Evolutionary conservation across 2,797 vertebrate species (phyloP), one percentile per base, ranked within the genome.

Genomic region (Hippoglossus hippoglossus): DNA sequence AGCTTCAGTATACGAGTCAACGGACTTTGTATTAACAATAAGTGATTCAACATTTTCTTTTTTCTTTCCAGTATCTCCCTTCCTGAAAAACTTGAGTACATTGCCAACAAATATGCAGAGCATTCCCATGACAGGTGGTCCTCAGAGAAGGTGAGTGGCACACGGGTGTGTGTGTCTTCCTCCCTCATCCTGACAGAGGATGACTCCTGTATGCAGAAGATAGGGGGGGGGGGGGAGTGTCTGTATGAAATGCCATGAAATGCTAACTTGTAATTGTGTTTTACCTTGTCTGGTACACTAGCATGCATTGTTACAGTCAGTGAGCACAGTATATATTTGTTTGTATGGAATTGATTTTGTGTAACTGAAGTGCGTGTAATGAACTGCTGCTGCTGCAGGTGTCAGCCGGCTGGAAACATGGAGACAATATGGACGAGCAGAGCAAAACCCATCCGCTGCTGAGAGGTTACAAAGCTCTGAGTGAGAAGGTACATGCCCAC

Each of bases 111-210:
- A 89, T 98, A 96, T 75, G 97, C 97, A 53, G 98, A 99, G 91
- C 96, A 99, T 92, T 97, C 96, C 82, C 98, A 99, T 73, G 97
- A 99, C 75, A 98, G 97, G 92, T 99, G 98, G 98, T 95, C 96
- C 78, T 96, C 96, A 84, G 98, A 99, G 80, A 99, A 98, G 97
- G 98, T 98, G 89, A 47, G 89, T 5, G 7, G 15, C 24, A 0
- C 25, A 9, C 7, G 11, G 11, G 34, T 11, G 3, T 11, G 34
- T 31, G 31, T 36, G 9, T 36, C 44, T 18, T 15, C 44, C 16
- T 18, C 44, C 44, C 44, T 46, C 44, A 18, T 46, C 16, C 15
- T 18, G 15, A 46, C 44, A 19, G 15, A 15, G 18, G 18, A 19
- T 44, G 2, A 18, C 34, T 36, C 34, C 11, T 46, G 44, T 46